Conservation (phyloP, 2,113 vertebrate genomes). For the Cryptomyrus ogoouensis region DNA sequence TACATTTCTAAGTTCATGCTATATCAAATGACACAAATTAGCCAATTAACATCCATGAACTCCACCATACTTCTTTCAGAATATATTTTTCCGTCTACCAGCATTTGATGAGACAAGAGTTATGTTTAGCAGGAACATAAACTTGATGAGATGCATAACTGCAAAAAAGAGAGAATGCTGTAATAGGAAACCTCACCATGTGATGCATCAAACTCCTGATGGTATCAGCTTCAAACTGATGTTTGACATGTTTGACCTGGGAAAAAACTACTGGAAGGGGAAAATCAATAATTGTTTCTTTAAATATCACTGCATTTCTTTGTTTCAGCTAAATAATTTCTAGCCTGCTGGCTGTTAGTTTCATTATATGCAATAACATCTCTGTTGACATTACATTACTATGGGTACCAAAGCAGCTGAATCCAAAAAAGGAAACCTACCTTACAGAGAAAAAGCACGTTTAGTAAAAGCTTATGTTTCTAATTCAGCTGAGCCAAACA, state of each 20-base stretch:
- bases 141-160: background rate
- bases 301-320: background rate
- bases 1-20: background rate
- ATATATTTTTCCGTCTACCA: background rate
- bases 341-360: background rate
- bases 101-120: background rate
- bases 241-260: background rate
- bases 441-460: background rate
- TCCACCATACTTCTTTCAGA: background rate
- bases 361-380: background rate
- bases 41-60: background rate
- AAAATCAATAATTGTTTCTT: background rate
- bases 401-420: background rate
- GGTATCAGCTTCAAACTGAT: background rate
- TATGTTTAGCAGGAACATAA: background rate
- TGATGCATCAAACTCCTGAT: background rate
- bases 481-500: slow-evolving; percentile 23
- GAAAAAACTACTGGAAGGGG: background rate
- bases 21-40: background rate
- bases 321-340: background rate
- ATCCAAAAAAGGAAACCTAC: background rate
- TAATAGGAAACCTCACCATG: background rate
- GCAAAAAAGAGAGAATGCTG: background rate
- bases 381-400: background rate
- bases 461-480: background rate